A percentile compares a stretch with the other conserved stretches of the same genome.
phyloP scores from a whole-genome alignment of 1,140 invertebrate species.

The Diachasmimorpha longicaudata region DNA sequence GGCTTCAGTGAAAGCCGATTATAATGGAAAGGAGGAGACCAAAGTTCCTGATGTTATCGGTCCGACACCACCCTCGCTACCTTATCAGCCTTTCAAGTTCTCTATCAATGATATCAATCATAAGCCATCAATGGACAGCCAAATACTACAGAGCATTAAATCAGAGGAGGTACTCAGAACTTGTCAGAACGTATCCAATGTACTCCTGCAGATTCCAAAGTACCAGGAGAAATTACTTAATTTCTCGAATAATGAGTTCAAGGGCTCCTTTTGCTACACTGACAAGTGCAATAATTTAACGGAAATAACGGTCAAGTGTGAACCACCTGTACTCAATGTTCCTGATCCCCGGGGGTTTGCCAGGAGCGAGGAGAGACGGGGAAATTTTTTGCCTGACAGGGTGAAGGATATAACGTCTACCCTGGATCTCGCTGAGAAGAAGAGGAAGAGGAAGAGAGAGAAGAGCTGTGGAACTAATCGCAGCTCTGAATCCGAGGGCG shows the following conservation, averaged over 20 bases:
- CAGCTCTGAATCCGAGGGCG: constrained; percentile 57
- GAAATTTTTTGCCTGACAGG: background rate
- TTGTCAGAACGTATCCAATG: constrained; percentile 57
- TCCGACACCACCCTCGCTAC: constrained; percentile 26
- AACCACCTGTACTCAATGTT: constrained; percentile 57
- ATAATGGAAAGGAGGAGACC: no score
- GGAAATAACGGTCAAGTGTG: constrained; percentile 45
- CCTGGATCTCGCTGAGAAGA: constrained; percentile 56
- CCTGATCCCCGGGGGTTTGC: constrained; percentile 50
- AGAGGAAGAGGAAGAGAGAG: constrained; percentile 50
- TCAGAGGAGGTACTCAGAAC: constrained; percentile 55
- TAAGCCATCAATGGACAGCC: constrained; percentile 37
- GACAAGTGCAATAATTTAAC: constrained; percentile 57
- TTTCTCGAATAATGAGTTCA: constrained; percentile 48
- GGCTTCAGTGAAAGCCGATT: background rate
- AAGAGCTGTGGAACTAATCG: constrained; percentile 36
- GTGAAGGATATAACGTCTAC: constrained; percentile 48
- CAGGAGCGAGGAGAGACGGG: background rate
- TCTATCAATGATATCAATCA: constrained; percentile 39
- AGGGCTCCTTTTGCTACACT: constrained; percentile 44
- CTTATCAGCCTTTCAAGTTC: constrained; percentile 46
- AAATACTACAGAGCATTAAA: constrained; percentile 53
- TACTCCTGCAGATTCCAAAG: constrained; percentile 56
- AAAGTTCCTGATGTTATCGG: no score
- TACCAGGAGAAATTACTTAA: constrained; percentile 56